Conservation (phyloP, 2,797 vertebrate genomes). For the Lithobates sylvaticus region DNA sequence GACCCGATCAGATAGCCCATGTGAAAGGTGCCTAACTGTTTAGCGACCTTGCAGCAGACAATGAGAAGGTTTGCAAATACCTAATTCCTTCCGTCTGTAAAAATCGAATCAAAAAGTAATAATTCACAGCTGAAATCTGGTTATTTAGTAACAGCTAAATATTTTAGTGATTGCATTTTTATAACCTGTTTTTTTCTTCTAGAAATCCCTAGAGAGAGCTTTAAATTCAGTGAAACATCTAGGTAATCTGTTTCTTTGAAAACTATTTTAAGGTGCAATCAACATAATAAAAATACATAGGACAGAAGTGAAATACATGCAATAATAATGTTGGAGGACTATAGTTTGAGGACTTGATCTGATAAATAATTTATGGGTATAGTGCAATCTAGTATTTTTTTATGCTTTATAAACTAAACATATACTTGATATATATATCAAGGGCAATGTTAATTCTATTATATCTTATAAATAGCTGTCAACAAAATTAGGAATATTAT, state of each 20-base stretch:
- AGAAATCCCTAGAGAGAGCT: background rate
- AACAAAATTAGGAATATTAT: background rate
- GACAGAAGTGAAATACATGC: background rate
- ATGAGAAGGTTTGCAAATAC: background rate
- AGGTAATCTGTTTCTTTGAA: background rate
- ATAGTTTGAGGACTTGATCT: slow-evolving; percentile 14
- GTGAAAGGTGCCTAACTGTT: background rate
- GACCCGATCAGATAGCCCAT: too few relatives aligned
- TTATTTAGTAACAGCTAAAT: background rate
- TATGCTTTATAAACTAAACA: background rate
- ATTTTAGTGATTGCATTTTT: background rate
- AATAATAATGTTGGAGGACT: background rate
- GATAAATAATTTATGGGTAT: background rate
- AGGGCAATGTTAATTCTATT: background rate
- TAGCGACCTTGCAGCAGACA: background rate
- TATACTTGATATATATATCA: background rate
- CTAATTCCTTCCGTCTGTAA: background rate
- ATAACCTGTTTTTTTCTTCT: background rate
- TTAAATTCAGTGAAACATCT: background rate
- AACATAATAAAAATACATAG: background rate
- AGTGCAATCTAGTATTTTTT: background rate
- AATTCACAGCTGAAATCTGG: background rate
- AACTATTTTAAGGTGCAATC: slow-evolving; percentile 35
- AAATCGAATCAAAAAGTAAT: background rate
- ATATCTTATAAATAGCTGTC: background rate